phyloP scores from a whole-genome alignment of 2,113 vertebrate genomes.

The Isichthys henryi region DNA sequence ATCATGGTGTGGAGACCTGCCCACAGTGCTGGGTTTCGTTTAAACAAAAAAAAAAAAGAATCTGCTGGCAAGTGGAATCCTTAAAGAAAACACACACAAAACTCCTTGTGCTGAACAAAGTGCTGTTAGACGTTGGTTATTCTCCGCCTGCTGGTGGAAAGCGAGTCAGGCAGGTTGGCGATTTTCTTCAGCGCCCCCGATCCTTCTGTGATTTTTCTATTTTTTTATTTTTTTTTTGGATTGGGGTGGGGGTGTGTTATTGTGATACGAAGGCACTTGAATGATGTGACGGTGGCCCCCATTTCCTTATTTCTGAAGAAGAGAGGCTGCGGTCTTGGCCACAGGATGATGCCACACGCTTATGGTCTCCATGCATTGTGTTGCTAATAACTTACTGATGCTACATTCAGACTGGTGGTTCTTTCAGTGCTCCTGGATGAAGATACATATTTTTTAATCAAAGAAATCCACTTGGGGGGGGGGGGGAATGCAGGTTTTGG shows the following conservation, averaged over 20 bases:
- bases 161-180: neutral
- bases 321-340: neutral
- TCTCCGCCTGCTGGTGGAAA: neutral
- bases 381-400: slow-evolving; percentile 9
- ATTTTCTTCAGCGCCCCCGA: neutral
- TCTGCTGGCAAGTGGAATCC: neutral
- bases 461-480: neutral
- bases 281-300: neutral
- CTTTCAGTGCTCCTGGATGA: neutral
- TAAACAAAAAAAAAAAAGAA: neutral
- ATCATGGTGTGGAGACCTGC: neutral
- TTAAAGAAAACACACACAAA: neutral
- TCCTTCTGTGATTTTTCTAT: neutral
- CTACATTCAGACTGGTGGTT: slow-evolving; percentile 21
- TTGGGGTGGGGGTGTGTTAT: neutral
- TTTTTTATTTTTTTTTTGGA: neutral
- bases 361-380: neutral
- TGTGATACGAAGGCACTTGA: neutral
- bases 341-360: neutral
- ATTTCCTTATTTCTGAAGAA: neutral
- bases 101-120: neutral
- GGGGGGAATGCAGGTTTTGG: neutral
- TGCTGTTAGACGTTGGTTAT: neutral
- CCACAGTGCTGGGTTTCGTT: neutral
- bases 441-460: neutral